Conservation (phyloP, 2,797 vertebrate genomes). For the Artibeus jamaicensis region DNA sequence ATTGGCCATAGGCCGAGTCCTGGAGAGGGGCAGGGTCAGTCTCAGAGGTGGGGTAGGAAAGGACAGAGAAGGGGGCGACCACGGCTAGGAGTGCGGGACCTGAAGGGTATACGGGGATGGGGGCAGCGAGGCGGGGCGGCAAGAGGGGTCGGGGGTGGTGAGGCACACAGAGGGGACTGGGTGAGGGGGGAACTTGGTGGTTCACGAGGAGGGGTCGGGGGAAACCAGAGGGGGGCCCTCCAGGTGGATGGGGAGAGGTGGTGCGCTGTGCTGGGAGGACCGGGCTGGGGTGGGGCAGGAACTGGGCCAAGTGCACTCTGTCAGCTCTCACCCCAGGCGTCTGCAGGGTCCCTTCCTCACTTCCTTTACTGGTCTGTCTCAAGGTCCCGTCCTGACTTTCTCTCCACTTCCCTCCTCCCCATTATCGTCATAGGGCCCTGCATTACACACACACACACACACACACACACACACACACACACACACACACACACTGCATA, state of each 20-base stretch:
- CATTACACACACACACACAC: neutral
- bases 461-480: neutral
- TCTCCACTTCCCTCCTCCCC: neutral
- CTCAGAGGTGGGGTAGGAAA: neutral
- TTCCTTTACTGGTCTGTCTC: neutral
- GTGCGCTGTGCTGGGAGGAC: neutral
- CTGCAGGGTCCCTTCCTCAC: neutral
- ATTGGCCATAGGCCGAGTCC: neutral
- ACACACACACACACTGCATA: too few species aligned
- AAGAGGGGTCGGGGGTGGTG: neutral
- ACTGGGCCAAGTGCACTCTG: neutral
- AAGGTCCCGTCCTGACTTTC: neutral
- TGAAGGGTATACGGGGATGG: neutral
- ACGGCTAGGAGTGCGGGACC: neutral
- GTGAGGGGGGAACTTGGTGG: neutral
- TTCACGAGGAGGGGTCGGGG: neutral
- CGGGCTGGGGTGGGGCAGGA: neutral
- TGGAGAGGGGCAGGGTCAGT: neutral
- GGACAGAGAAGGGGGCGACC: rapidly evolving
- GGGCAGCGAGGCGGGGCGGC: too few species aligned
- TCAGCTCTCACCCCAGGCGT: neutral
- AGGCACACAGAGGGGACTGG: neutral
- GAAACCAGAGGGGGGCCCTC: too few species aligned
- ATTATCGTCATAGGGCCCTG: neutral
- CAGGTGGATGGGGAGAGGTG: too few species aligned